Evolutionary conservation across 2,113 vertebrate species (phyloP), one percentile per base, ranked within the genome.

Genomic region (Pygoscelis antarcticus): DNA sequence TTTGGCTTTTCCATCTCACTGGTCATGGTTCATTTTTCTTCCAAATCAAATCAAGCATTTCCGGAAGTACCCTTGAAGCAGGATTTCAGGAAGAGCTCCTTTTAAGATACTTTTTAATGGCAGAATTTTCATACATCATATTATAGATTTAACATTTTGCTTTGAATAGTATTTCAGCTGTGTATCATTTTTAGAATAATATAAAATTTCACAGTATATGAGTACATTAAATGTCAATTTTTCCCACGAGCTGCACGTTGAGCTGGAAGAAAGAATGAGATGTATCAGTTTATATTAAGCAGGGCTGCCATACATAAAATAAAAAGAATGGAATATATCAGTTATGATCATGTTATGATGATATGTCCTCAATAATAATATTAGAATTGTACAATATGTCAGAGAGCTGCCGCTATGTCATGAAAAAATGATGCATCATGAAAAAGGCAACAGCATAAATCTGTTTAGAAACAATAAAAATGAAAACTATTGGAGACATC

Each of bases 391-490:
- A 34, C n/a, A 23, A 3, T 64, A 17, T 36, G 3, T 72, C 27
- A 55, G 38, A 78, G 4, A 90, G 4, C 32, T 83, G 40, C 27
- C 0, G 0, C n/a, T 71, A 38, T n/a, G 13, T 46, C 20, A 42
- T 38, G 54, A 46, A 68, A n/a, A 82, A 82, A 46, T 21, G 38
- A 44, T 68, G 32, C 40, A 78, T 47, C 44, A 19, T 76, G 64
- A 38, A 92, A 89, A 74, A 87, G 29, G 38, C 74, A 84, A 64
- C 26, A 93, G 18, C 21, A 68, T 27, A 82, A 76, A 91, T 69
- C 9, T 25, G 14, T 64, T 78, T 7, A 87, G 66, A 91, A 90
- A 62, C 36, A 83, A 61, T 25, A 65, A 79, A 76, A 92, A 64
- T 34, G 3, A 42, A 68, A 92, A 69, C 21, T 71, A 68, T 55